Evolutionary conservation across 92 coral and sea anemone species (phyloP), one percentile per base, ranked within the genome.

Genomic region (Porites rus): DNA sequence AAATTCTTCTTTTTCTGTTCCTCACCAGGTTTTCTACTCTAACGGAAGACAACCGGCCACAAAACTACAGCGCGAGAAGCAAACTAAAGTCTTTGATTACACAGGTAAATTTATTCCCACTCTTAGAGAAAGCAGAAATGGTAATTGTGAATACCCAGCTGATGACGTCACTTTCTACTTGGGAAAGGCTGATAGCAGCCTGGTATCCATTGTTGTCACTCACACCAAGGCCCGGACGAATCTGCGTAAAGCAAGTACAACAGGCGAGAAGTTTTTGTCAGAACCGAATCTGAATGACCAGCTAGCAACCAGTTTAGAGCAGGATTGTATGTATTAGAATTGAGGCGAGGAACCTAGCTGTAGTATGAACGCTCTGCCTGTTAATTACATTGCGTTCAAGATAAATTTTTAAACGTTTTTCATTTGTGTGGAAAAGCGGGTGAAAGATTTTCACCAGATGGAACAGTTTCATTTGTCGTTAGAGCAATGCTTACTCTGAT

Each of bases 81-180:
- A 91, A 60, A 92, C 94, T 74, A 92, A 94, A 82, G 98, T 94
- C 65, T 92, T 94, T 62, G 95, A 92, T 65, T 92, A 93, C 77
- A 74, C 70, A n/a, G 91, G 90, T 7, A 65, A 53, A 22, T 92
- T 89, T 51, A 79, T 87, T 50, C 92, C 87, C 1, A 77, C 71
- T 21, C 93, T 92, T 2, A 75, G 68, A 52, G 76, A 75, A 69
- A 80, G 88, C 84, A 51, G 80, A 28, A 79, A 28, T 10, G 94
- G 94, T 8, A 75, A 75, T 52, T 75, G 94, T 28, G 93, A 88
- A 8, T 66, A 72, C 43, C 94, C 94, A 17, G 72, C 84, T 1
- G 76, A 89, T 81, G 94, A 92, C 51, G 84, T 92, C 82, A 92
- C 93, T 53, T 86, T 92, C 62, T 82, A 77, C 62, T 83, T 92